Percentiles rank a stretch among this genome's conserved stretches.
Evolutionary conservation across 1,140 invertebrate species (phyloP).

Genomic region (Drosophila sp.): DNA sequence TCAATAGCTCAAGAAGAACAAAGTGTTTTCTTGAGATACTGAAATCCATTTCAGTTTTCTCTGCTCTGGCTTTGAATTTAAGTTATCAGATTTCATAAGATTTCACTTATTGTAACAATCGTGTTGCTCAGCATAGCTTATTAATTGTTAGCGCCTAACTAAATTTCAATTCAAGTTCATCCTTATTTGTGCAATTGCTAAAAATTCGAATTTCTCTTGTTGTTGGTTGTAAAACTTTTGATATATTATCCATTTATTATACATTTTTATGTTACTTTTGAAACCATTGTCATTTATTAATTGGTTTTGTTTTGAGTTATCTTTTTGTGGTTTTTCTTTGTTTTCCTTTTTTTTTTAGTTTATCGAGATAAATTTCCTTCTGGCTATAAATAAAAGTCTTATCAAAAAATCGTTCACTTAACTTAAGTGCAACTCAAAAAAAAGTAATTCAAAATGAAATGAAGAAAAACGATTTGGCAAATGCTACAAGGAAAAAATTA

Average conservation of each 20-base stretch:
- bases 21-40: too few species aligned
- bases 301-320: neutral
- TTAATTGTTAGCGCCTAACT: neutral
- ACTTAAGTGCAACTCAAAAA: neutral
- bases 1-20: too few species aligned
- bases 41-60: too few species aligned
- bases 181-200: constrained; percentile 3
- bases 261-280: constrained; percentile 33
- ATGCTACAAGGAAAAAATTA: constrained; percentile 24
- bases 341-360: constrained; percentile 1
- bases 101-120: too few species aligned
- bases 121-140: too few species aligned
- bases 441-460: constrained; percentile 2
- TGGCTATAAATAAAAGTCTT: constrained; percentile 21
- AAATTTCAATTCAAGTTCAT: neutral
- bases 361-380: constrained; percentile 8
- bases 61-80: too few species aligned
- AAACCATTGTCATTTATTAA: constrained; percentile 47
- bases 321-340: constrained; percentile 6
- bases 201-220: constrained; percentile 11
- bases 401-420: constrained; percentile 16
- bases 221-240: constrained; percentile 13
- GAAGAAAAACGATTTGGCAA: constrained; percentile 4
- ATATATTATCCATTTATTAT: constrained; percentile 20
- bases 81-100: too few species aligned